A percentile compares a stretch with the other conserved stretches of the same genome.
Conservation (phyloP, 1,140 invertebrate species). For the Brachionus koreanus region DNA sequence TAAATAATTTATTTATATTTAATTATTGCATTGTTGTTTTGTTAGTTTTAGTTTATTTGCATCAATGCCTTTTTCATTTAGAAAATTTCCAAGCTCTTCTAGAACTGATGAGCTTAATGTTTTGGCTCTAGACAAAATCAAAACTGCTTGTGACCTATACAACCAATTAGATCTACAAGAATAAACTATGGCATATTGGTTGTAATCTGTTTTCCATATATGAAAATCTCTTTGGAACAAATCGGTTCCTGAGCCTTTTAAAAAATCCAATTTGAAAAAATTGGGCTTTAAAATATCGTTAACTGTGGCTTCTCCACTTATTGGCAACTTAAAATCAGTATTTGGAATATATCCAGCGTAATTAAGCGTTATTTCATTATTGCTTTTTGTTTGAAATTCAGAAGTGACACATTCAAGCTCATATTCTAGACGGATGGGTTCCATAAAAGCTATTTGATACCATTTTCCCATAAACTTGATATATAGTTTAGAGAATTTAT, state of each 20-base stretch:
- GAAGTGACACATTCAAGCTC: background rate
- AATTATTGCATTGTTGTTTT: background rate
- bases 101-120: background rate
- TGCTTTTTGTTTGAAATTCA: background rate
- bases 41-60: background rate
- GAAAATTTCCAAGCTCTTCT: background rate
- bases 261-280: background rate
- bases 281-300: background rate
- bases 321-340: background rate
- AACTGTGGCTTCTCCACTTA: background rate
- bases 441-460: background rate
- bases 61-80: background rate
- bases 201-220: constrained; percentile 27
- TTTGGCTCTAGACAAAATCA: constrained; percentile 4
- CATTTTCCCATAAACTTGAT: background rate
- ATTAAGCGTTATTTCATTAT: background rate
- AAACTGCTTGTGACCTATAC: background rate
- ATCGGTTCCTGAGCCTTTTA: background rate
- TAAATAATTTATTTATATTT: background rate
- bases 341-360: background rate
- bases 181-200: background rate
- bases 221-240: background rate
- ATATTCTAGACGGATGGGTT: background rate
- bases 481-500: background rate
- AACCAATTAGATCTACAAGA: background rate